Conservation (phyloP, 2,888 invertebrate species). For the Aspidapion aeneum region DNA sequence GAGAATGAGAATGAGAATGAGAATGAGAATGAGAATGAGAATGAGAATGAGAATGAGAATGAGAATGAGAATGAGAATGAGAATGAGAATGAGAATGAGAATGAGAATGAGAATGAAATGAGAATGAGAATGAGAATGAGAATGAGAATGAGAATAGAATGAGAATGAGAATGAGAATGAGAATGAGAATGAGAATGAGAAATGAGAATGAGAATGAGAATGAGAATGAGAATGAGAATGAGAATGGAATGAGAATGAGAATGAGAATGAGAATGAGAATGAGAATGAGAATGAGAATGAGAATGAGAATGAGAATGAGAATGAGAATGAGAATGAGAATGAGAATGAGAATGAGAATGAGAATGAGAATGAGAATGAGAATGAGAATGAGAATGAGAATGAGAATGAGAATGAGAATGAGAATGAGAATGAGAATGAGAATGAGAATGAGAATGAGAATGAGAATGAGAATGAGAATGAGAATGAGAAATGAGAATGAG, state of each 20-base stretch:
- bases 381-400: neutral
- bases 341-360: neutral
- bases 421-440: neutral
- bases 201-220: neutral
- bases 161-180: neutral
- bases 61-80: neutral
- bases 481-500: neutral
- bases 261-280: neutral
- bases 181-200: neutral
- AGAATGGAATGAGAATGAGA: neutral
- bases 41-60: neutral
- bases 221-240: neutral
- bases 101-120: neutral
- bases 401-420: neutral
- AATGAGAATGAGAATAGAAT: neutral
- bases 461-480: neutral
- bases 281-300: neutral
- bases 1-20: no score
- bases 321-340: neutral
- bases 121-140: neutral
- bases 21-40: neutral
- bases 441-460: neutral
- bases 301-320: neutral
- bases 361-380: neutral
- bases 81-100: neutral